A percentile compares a stretch with the other conserved stretches of the same genome.
Evolutionary conservation across 2,888 invertebrate species (phyloP).

Genomic region (Thymelicus lineola): DNA sequence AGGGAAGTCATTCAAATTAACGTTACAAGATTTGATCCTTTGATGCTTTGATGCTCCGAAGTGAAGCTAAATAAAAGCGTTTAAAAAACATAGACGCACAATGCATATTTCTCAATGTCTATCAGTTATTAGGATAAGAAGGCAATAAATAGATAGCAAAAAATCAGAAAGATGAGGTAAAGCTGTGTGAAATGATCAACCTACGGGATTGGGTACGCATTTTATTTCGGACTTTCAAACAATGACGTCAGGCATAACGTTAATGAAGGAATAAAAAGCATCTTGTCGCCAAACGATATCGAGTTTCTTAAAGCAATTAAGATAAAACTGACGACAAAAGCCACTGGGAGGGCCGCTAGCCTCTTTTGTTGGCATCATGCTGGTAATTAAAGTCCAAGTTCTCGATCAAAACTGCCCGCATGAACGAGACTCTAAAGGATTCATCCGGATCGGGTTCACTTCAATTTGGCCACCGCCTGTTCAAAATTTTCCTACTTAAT

Average conservation of each 20-base stretch:
- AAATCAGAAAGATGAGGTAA: too few relatives aligned
- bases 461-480: constrained; percentile 21
- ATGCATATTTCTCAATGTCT: too few relatives aligned
- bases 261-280: constrained; percentile 75
- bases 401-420: constrained; percentile 60
- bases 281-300: constrained; percentile 81
- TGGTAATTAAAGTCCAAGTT: constrained; percentile 68
- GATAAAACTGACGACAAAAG: constrained; percentile 79
- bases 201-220: neutral
- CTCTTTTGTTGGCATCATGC: constrained; percentile 46
- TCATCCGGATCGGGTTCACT: neutral
- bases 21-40: too few relatives aligned
- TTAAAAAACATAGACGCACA: too few relatives aligned
- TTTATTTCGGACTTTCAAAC: neutral
- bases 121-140: too few relatives aligned
- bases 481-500: constrained; percentile 41
- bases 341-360: constrained; percentile 56
- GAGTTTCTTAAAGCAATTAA: constrained; percentile 83
- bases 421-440: constrained; percentile 39
- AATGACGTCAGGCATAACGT: neutral
- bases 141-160: too few relatives aligned
- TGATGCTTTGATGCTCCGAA: too few relatives aligned
- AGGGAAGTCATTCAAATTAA: too few relatives aligned
- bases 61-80: too few relatives aligned
- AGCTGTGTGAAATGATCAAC: neutral